These are phyloP conservation scores for Onthophagus taurus DNA, from an alignment of 1,140 invertebrate species.

Conservation along the genomic window DNA sequence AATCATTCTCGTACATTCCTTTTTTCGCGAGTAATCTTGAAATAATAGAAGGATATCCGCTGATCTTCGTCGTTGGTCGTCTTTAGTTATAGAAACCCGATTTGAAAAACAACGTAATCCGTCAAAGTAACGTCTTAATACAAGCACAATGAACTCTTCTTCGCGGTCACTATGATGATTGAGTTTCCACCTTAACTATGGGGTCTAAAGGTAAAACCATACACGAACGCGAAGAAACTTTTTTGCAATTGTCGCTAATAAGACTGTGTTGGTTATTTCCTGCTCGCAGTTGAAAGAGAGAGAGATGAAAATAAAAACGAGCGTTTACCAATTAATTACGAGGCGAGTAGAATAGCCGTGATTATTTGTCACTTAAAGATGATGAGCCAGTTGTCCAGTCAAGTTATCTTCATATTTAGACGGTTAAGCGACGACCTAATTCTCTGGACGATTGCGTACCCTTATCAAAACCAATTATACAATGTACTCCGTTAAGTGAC, in stretches of 20 bases:
- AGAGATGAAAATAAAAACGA: conserved; percentile 33
- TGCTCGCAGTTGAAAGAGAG: background rate
- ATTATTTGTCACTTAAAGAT: conserved; percentile 38
- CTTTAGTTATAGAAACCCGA: no score
- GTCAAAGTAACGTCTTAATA: no score
- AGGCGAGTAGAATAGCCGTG: conserved; percentile 28
- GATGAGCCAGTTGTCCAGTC: conserved; percentile 26
- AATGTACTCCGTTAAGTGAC: conserved; percentile 35
- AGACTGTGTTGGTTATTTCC: conserved; percentile 11
- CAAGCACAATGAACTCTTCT: no score
- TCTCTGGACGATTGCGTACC: conserved; percentile 24
- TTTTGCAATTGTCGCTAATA: conserved; percentile 13
- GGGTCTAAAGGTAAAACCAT: no score
- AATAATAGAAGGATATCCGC: no score
- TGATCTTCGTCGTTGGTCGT: no score
- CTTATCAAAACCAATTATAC: conserved; percentile 39
- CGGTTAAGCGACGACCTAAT: background rate
- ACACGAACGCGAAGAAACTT: no score
- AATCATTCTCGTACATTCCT: no score
- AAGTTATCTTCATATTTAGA: background rate
- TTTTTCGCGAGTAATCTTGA: no score
- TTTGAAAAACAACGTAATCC: no score
- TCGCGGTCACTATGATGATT: no score
- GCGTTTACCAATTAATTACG: conserved; percentile 36
- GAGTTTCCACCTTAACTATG: no score